phyloP scores from a whole-genome alignment of 64 coral and sea anemone species.

The Dendrophyllia cribrosa region DNA sequence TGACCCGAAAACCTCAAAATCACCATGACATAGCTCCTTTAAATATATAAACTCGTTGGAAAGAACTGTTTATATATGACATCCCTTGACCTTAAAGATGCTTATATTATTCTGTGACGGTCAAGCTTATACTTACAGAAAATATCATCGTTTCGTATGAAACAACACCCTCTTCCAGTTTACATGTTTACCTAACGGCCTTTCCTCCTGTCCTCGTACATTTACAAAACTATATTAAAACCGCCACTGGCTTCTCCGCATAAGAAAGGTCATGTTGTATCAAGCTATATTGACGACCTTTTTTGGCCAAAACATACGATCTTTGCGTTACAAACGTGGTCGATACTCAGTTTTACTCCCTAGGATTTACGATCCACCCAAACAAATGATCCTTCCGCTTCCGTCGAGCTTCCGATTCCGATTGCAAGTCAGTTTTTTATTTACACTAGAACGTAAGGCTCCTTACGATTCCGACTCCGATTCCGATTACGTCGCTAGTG shows the following conservation, averaged over 20 bases:
- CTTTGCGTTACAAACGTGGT: constrained; percentile 33
- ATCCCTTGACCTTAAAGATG: no score
- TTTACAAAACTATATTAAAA: constrained; percentile 57
- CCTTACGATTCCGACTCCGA: no score
- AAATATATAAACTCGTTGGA: no score
- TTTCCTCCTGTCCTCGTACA: constrained; percentile 27
- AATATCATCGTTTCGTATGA: constrained; percentile 41
- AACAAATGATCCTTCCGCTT: background rate
- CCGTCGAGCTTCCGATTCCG: no score
- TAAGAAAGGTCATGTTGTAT: constrained; percentile 22
- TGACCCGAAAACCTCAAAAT: no score
- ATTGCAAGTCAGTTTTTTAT: no score
- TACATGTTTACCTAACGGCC: constrained; percentile 36
- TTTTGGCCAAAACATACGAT: constrained; percentile 19
- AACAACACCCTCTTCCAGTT: constrained; percentile 20
- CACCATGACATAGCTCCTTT: no score
- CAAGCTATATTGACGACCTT: constrained; percentile 60
- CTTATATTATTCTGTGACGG: no score
- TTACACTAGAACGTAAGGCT: no score
- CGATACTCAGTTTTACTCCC: constrained; percentile 42
- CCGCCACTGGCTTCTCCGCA: constrained; percentile 19
- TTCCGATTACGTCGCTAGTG: no score
- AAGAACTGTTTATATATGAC: no score
- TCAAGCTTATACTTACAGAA: constrained; percentile 1
- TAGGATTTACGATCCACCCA: constrained; percentile 18